Evolutionary conservation across 2,888 invertebrate genomes (phyloP).

Genomic region (Lycia hirtaria): DNA sequence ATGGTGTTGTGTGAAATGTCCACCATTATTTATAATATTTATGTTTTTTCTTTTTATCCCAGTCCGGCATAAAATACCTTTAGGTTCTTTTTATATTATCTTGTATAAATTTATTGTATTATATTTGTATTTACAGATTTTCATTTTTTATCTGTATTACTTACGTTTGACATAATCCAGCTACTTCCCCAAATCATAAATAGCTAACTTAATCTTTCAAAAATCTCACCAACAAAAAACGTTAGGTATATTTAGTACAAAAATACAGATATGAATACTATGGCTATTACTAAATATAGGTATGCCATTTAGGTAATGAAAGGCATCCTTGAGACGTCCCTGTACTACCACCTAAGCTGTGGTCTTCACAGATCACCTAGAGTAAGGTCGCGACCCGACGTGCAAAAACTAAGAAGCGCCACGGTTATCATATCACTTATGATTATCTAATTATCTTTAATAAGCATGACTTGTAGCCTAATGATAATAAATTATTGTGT

Average conservation of each 20-base stretch:
- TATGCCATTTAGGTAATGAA: background rate
- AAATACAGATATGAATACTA: background rate
- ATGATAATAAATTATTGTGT: background rate
- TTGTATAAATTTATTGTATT: too few species aligned
- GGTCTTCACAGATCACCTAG: slow-evolving; percentile 15
- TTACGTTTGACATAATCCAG: too few species aligned
- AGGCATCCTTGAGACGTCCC: slow-evolving; percentile 12
- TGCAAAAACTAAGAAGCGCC: slow-evolving; percentile 13
- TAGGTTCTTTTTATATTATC: too few species aligned
- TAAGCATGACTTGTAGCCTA: background rate
- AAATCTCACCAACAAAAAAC: background rate
- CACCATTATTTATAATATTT: too few species aligned
- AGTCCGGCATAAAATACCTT: too few species aligned
- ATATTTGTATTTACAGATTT: too few species aligned
- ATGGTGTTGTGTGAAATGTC: too few species aligned
- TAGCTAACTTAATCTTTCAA: too few species aligned
- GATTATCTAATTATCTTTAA: slow-evolving; percentile 10
- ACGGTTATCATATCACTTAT: background rate
- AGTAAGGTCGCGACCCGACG: slow-evolving; percentile 19
- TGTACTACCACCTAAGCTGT: background rate
- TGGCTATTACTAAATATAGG: background rate
- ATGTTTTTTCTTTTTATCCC: too few species aligned
- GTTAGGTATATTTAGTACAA: background rate
- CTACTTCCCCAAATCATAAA: too few species aligned
- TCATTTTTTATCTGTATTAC: too few species aligned